phyloP scores from a whole-genome alignment of 1,140 invertebrate genomes.

The Elysia chlorotica region DNA sequence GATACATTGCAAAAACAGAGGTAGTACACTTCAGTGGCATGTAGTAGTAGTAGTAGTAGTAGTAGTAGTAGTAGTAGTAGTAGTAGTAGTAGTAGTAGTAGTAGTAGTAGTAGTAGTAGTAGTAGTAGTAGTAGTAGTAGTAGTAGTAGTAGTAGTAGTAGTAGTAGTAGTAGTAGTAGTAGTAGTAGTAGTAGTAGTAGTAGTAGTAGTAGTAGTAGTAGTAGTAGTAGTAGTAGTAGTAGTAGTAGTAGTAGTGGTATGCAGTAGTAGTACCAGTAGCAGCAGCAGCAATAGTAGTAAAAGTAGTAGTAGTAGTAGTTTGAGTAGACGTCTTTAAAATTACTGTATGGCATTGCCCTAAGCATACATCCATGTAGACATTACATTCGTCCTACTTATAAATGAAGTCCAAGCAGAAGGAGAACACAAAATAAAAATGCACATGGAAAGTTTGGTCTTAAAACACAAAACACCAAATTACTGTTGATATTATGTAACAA shows the following conservation, averaged over 20 bases:
- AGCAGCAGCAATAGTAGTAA: not conserved
- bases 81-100: not conserved
- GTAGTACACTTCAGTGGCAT: no score
- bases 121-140: not conserved
- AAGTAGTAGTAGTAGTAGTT: not conserved
- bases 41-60: constrained; percentile 5
- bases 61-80: not conserved
- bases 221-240: constrained; percentile 10
- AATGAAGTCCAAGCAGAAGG: no score
- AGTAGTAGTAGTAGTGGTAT: constrained; percentile 6
- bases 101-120: not conserved
- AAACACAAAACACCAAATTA: no score
- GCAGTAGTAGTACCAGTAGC: not conserved
- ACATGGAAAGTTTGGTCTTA: no score
- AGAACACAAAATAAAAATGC: no score
- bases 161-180: constrained; percentile 6
- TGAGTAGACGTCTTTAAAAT: no score
- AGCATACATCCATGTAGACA: no score
- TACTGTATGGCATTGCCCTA: no score
- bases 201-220: constrained; percentile 10
- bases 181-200: constrained; percentile 10
- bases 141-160: not conserved
- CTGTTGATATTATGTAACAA: no score
- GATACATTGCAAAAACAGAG: no score
- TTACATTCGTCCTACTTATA: no score